A percentile compares a stretch with the other conserved stretches of the same genome.
phyloP scores from a whole-genome alignment of 1,140 invertebrate species.

The Harlomillsia oculata region DNA sequence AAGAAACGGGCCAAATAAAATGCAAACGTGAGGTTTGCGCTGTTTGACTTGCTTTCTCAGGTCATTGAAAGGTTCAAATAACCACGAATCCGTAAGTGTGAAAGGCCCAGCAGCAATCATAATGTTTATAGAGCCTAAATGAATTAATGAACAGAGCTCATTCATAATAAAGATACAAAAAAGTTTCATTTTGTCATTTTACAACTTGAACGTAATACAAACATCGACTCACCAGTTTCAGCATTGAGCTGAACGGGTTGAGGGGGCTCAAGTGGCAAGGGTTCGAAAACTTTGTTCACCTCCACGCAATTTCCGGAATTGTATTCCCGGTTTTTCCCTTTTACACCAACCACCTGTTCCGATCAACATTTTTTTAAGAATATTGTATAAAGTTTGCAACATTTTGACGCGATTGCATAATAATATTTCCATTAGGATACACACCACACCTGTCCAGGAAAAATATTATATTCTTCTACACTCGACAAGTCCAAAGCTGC shows the following conservation, averaged over 20 bases:
- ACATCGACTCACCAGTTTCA: slow-evolving; percentile 2
- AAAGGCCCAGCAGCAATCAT: slow-evolving; percentile 73
- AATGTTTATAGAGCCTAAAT: slow-evolving; percentile 52
- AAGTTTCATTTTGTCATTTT: neutral
- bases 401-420: too few species aligned
- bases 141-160: slow-evolving; percentile 32
- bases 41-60: slow-evolving; percentile 57
- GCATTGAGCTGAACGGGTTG: neutral
- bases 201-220: neutral
- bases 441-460: slow-evolving; percentile 60
- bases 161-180: neutral
- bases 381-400: too few species aligned
- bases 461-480: slow-evolving; percentile 58
- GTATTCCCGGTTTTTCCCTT: slow-evolving; percentile 62
- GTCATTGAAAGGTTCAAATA: slow-evolving; percentile 70
- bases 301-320: slow-evolving; percentile 55
- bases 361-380: too few species aligned
- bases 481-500: slow-evolving; percentile 52
- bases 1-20: slow-evolving; percentile 74
- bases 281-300: slow-evolving; percentile 53
- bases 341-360: slow-evolving; percentile 55
- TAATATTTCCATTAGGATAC: too few species aligned
- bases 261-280: slow-evolving; percentile 32
- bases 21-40: slow-evolving; percentile 64
- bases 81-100: slow-evolving; percentile 60